Evolutionary conservation across 2,113 vertebrate species (phyloP), one percentile per base, ranked within the genome.

Genomic region (Guaruba guarouba): DNA sequence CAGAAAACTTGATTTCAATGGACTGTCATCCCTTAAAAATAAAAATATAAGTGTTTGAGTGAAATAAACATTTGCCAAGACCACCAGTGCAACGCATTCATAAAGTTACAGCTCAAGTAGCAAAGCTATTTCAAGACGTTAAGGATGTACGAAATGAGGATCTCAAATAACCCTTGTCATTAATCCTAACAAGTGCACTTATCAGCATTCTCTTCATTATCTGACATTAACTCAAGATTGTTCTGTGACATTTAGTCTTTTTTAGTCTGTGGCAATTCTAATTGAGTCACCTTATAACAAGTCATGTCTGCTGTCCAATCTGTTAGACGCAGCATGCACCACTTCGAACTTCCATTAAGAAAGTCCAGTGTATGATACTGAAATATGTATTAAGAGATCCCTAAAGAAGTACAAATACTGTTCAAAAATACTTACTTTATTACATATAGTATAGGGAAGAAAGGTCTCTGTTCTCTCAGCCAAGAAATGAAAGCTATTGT

Each of bases 381-480:
- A 90, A 68, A 20, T 33, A 71, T 2, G 9, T 23, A 15, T 23
- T 68, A 82, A 39, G 39, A 51, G 33, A 35, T 33, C 31, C 62
- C 57, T 61, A 7, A 85, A 94, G 51, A 54, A 88, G 61, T 9
- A 90, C 33, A 43, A 48, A 43, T 17, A 62, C 28, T 57, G 7
- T 61, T 69, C 63, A 83, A 83, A 67, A 1, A 0, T 23, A 88
- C 98, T 97, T 98, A 99, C 99, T 98, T 99, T 98, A 99, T 98
- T 95, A 99, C 81, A 94, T 99, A 98, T 76, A 99, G 96, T 86
- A 98, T 94, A 57, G 99, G 98, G 83, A 98, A 99, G 95, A 99
- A 99, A 27, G 99, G 99, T 96, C 99, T 98, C 96, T 99, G 99
- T 69, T 99, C 99, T 96, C 99, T 98, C 94, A 99, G 98, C 99